Percentiles rank a stretch among this genome's conserved stretches.
These are phyloP conservation scores for Iguana delicatissima DNA, from an alignment of 2,797 vertebrate species.

Conservation along the genomic window DNA sequence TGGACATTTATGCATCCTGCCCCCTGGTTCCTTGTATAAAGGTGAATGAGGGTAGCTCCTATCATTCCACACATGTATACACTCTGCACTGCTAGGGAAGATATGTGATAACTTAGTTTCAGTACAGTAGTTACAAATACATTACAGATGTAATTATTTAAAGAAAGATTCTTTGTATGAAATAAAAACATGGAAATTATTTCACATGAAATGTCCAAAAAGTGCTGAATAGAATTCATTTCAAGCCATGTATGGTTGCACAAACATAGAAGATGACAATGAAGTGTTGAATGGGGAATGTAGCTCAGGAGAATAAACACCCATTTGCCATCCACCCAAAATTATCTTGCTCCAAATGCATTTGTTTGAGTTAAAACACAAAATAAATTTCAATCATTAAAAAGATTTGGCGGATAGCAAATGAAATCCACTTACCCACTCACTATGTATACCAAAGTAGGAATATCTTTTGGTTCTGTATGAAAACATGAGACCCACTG, in stretches of 20 bases:
- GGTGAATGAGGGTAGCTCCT: neutral
- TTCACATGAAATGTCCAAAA: neutral
- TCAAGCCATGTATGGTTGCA: neutral
- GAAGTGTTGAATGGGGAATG: neutral
- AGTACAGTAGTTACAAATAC: neutral
- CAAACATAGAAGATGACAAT: constrained; percentile 3
- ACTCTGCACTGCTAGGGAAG: neutral
- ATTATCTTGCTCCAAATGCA: neutral
- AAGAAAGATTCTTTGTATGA: neutral
- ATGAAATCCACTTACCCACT: constrained; percentile 25
- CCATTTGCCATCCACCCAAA: neutral
- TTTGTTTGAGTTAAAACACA: neutral
- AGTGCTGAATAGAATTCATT: neutral
- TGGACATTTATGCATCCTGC: neutral
- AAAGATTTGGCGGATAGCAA: neutral
- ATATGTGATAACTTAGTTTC: neutral
- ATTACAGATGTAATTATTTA: too few species aligned
- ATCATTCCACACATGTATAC: neutral
- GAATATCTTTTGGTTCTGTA: neutral
- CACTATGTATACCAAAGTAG: neutral
- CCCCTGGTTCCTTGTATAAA: neutral
- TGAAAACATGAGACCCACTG: neutral
- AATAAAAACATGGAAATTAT: neutral
- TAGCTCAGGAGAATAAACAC: neutral
- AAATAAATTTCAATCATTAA: neutral